Conservation (phyloP, 2,113 vertebrate species). For the Electrona antarctica region DNA sequence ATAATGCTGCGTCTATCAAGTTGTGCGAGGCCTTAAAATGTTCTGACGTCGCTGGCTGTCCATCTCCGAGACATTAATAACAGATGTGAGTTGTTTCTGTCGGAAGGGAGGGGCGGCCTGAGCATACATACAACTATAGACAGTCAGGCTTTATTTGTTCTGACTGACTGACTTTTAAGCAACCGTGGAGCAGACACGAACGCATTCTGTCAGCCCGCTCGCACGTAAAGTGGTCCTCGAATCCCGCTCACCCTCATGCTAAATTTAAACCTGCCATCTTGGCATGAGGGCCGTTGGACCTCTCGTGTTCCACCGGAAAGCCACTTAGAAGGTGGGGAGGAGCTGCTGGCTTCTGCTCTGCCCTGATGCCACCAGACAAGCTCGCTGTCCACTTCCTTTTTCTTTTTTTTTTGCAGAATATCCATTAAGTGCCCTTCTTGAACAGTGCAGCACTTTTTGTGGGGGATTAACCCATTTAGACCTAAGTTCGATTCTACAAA, state of each 20-base stretch:
- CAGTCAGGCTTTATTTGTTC: constrained; percentile 65
- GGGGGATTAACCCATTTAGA: too few species aligned
- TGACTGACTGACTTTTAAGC: constrained; percentile 57
- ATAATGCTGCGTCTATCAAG: constrained; percentile 50
- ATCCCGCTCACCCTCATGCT: constrained; percentile 41
- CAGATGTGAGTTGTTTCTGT: constrained; percentile 14
- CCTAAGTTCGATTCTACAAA: too few species aligned
- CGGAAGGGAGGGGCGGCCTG: neutral
- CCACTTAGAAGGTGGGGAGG: constrained; percentile 62
- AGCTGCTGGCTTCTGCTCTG: constrained; percentile 34
- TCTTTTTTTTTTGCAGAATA: constrained; percentile 47
- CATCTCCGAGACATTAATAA: constrained; percentile 30
- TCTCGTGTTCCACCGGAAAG: constrained; percentile 55
- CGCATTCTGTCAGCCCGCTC: constrained; percentile 47
- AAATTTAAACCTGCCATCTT: constrained; percentile 69
- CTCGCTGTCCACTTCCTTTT: neutral
- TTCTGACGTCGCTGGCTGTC: constrained; percentile 7
- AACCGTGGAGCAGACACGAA: constrained; percentile 33
- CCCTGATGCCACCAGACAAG: constrained; percentile 39
- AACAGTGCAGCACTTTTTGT: constrained; percentile 64
- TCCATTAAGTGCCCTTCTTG: constrained; percentile 61
- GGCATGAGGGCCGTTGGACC: constrained; percentile 31
- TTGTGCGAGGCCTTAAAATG: constrained; percentile 30
- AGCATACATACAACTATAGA: constrained; percentile 35
- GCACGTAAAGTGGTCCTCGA: constrained; percentile 59